phyloP scores from a whole-genome alignment of 2,888 invertebrate species.

The Rutpela maculata region DNA sequence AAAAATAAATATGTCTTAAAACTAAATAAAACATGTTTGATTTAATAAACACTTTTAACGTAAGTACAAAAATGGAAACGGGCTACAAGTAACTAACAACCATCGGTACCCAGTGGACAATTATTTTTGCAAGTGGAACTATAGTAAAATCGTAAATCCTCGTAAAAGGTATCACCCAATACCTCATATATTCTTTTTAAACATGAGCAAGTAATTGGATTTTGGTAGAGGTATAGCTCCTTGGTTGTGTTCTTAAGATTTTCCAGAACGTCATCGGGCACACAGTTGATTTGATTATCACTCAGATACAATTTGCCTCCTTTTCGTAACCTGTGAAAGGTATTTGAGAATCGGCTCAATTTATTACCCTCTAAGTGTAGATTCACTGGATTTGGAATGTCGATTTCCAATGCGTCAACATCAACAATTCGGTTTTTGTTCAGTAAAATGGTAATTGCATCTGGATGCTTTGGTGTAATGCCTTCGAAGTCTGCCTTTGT shows the following conservation, averaged over 20 bases:
- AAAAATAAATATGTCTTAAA: too few species aligned
- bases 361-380: constrained; percentile 61
- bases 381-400: constrained; percentile 51
- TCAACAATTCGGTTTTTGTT: constrained; percentile 55
- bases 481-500: constrained; percentile 50
- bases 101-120: background rate
- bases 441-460: constrained; percentile 54
- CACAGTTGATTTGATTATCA: constrained; percentile 57
- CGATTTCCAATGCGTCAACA: constrained; percentile 54
- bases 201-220: constrained; percentile 63
- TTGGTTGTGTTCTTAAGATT: constrained; percentile 50
- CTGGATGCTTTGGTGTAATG: constrained; percentile 44
- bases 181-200: constrained; percentile 52
- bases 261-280: constrained; percentile 60
- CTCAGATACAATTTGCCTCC: constrained; percentile 59
- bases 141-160: background rate
- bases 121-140: background rate
- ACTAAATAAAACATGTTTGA: too few species aligned
- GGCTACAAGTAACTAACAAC: background rate
- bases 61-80: background rate
- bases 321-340: constrained; percentile 51
- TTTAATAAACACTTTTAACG: background rate
- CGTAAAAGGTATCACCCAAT: background rate
- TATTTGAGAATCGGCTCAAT: constrained; percentile 49
- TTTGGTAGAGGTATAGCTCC: constrained; percentile 54